These are phyloP conservation scores for Sebastes minor DNA, from an alignment of 2,797 vertebrate species.

Conservation along the genomic window DNA sequence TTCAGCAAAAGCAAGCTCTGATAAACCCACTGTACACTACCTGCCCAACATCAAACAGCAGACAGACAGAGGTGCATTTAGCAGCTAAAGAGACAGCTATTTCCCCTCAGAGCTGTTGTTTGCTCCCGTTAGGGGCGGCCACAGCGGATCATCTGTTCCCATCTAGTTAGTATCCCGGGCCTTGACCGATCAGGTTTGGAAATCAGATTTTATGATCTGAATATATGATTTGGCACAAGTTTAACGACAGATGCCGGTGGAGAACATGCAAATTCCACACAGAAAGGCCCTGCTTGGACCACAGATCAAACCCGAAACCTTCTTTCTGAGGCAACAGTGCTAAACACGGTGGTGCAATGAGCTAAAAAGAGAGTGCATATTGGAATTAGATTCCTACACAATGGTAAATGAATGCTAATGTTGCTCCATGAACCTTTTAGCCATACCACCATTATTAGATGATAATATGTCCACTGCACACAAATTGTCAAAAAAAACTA, in stretches of 20 bases:
- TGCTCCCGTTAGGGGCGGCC: neutral
- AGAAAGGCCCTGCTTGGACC: too few species aligned
- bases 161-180: neutral
- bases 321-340: neutral
- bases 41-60: neutral
- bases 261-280: too few species aligned
- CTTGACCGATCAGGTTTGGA: neutral
- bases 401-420: neutral
- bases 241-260: neutral
- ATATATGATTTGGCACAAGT: neutral
- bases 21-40: neutral
- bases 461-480: neutral
- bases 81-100: neutral
- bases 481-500: neutral
- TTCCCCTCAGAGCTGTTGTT: neutral
- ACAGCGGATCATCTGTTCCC: neutral
- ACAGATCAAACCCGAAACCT: accelerated
- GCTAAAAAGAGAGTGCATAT: too few species aligned
- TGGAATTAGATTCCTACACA: neutral
- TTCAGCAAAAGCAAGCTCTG: neutral
- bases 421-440: neutral
- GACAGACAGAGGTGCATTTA: neutral
- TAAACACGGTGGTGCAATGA: neutral
- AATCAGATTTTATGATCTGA: neutral
- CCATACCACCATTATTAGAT: neutral